Evolutionary conservation across 2,888 invertebrate genomes (phyloP).

Genomic region (Nymphalis c-album): DNA sequence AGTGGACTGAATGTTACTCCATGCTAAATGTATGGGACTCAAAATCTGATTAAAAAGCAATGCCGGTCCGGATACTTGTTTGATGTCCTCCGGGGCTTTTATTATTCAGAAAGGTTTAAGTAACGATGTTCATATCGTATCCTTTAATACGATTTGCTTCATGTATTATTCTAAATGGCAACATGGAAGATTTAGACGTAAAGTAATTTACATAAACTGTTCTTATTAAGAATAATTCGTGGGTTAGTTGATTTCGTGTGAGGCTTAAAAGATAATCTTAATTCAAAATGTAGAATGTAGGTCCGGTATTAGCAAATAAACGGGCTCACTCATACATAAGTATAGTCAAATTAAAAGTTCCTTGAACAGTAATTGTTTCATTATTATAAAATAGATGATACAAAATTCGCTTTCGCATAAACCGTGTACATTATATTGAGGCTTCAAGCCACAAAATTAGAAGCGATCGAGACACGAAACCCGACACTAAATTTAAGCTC

Average conservation of each 20-base stretch:
- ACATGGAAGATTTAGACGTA: neutral
- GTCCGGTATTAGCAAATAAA: neutral
- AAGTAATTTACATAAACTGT: neutral
- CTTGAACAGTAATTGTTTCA: neutral
- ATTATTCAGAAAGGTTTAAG: conserved; percentile 32
- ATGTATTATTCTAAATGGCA: conserved; percentile 3
- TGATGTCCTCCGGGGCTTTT: conserved; percentile 22
- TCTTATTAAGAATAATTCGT: neutral
- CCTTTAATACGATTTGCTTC: conserved; percentile 21
- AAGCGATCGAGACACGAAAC: conserved; percentile 19
- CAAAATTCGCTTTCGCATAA: neutral
- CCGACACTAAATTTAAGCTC: conserved; percentile 16
- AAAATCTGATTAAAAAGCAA: conserved; percentile 38
- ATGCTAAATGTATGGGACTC: conserved; percentile 35
- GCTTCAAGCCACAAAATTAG: neutral
- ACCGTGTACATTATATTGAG: neutral
- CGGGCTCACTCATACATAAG: neutral
- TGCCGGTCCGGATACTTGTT: conserved; percentile 26
- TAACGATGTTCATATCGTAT: conserved; percentile 25
- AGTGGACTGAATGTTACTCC: conserved; percentile 34
- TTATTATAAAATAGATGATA: neutral
- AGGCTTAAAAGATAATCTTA: neutral
- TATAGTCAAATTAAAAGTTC: neutral
- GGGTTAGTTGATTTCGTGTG: conserved; percentile 1
- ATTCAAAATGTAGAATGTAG: conserved; percentile 1